These are phyloP conservation scores for Melipona beecheii DNA, from an alignment of 2,888 invertebrate genomes.

Conservation along the genomic window DNA sequence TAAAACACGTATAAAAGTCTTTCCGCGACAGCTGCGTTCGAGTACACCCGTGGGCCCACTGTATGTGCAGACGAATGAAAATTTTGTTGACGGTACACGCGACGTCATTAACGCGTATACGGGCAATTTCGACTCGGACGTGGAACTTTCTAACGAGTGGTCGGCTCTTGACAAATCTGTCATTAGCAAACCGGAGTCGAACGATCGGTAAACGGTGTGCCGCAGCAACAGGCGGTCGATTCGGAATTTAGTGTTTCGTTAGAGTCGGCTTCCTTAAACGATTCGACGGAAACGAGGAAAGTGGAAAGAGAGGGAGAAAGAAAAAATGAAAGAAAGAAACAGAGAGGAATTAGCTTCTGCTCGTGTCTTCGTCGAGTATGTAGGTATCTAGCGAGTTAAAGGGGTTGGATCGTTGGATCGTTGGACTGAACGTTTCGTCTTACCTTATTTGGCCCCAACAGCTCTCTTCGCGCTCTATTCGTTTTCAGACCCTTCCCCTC, in stretches of 20 bases:
- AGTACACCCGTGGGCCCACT: no score
- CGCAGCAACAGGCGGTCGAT: constrained; percentile 65
- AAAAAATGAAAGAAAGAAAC: no score
- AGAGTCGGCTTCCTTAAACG: constrained; percentile 32
- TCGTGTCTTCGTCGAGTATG: neutral
- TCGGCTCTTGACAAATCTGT: constrained; percentile 52
- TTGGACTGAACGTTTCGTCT: neutral
- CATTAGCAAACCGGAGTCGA: constrained; percentile 59
- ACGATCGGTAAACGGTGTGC: constrained; percentile 19
- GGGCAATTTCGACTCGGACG: constrained; percentile 48
- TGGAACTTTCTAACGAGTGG: constrained; percentile 61
- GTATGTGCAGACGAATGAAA: neutral
- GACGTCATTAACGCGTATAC: constrained; percentile 32
- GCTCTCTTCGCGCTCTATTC: neutral
- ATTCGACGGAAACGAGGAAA: neutral
- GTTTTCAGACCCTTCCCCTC: neutral
- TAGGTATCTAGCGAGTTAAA: neutral
- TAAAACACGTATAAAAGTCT: no score
- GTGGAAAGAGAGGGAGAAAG: neutral
- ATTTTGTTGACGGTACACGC: constrained; percentile 23
- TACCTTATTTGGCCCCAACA: neutral
- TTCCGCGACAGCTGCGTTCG: no score
- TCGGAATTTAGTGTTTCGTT: constrained; percentile 51
- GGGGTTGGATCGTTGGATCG: neutral
- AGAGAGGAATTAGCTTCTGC: no score